Evolutionary conservation across 2,797 vertebrate genomes (phyloP).

Genomic region (Chloroceryle amazona): DNA sequence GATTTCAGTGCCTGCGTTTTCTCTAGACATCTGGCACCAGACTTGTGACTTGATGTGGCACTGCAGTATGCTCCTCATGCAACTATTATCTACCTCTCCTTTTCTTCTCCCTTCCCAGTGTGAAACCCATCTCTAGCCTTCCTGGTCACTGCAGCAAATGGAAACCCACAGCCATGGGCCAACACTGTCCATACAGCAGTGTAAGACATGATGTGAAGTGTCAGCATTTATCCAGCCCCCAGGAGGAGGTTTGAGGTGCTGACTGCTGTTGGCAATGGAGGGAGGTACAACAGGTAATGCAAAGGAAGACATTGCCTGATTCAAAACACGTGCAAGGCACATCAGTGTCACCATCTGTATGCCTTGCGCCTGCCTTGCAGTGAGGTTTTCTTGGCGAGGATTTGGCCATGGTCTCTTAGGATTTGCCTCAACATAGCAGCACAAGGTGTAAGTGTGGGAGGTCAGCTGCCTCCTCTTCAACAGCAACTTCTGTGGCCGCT

Average conservation of each 20-base stretch:
- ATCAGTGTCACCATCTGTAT: not conserved
- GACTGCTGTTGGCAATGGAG: not conserved
- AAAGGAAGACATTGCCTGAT: not conserved
- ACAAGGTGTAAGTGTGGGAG: not conserved
- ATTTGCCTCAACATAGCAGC: not conserved
- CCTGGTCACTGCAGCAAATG: not conserved
- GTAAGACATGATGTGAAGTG: not conserved
- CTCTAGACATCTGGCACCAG: not conserved
- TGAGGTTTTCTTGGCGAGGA: not conserved
- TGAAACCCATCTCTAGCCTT: not conserved
- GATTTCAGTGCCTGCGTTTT: constrained; percentile 18
- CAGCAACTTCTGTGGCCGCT: not conserved
- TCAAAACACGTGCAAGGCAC: not conserved
- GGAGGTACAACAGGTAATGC: not conserved
- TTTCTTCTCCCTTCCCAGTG: not conserved
- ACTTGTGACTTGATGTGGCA: not conserved
- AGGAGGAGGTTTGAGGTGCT: not conserved
- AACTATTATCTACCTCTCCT: not conserved
- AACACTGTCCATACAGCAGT: accelerated
- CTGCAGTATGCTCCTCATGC: not conserved
- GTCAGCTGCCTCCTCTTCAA: not conserved
- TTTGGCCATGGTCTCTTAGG: not conserved
- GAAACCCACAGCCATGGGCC: not conserved
- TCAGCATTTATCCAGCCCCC: not conserved
- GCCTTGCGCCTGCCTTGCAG: not conserved